Percentiles rank a stretch among this genome's conserved stretches.
Evolutionary conservation across 2,888 invertebrate species (phyloP).

Genomic region (Chaetoderma sp.): DNA sequence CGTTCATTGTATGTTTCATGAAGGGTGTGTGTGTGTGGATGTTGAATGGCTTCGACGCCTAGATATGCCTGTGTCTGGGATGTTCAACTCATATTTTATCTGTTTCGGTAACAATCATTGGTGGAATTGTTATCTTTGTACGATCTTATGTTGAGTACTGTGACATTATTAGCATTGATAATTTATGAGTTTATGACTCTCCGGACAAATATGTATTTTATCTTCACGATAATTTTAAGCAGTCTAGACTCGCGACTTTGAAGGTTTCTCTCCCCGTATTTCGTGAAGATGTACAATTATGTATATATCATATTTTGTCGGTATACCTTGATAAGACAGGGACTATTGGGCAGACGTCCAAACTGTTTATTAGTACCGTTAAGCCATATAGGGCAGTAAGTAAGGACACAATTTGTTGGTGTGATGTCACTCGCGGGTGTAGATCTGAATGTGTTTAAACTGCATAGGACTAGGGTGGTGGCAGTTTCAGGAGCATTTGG

Average conservation of each 20-base stretch:
- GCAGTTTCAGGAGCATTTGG: too few relatives aligned
- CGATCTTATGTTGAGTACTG: too few relatives aligned
- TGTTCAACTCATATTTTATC: too few relatives aligned
- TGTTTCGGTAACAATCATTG: too few relatives aligned
- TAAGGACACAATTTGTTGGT: conserved; percentile 16
- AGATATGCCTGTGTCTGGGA: too few relatives aligned
- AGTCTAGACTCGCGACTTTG: not conserved
- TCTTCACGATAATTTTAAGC: not conserved
- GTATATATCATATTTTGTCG: not conserved
- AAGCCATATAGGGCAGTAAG: conserved; percentile 21
- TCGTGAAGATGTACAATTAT: not conserved
- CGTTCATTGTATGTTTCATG: too few relatives aligned
- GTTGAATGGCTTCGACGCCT: too few relatives aligned
- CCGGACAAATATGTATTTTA: not conserved
- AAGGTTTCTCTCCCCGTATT: too few relatives aligned
- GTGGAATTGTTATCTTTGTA: too few relatives aligned
- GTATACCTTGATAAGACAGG: conserved; percentile 13
- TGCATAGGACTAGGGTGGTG: conserved; percentile 19
- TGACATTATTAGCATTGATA: too few relatives aligned
- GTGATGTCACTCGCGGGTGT: conserved; percentile 17
- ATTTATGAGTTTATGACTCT: too few relatives aligned
- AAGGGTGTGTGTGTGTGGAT: too few relatives aligned
- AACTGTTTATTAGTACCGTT: conserved; percentile 16
- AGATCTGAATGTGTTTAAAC: conserved; percentile 6
- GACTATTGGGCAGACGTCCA: not conserved